Base-by-base conservation (phyloP, 2,888 invertebrate genomes). In the Marasmarcha lunaedactyla region DNA sequence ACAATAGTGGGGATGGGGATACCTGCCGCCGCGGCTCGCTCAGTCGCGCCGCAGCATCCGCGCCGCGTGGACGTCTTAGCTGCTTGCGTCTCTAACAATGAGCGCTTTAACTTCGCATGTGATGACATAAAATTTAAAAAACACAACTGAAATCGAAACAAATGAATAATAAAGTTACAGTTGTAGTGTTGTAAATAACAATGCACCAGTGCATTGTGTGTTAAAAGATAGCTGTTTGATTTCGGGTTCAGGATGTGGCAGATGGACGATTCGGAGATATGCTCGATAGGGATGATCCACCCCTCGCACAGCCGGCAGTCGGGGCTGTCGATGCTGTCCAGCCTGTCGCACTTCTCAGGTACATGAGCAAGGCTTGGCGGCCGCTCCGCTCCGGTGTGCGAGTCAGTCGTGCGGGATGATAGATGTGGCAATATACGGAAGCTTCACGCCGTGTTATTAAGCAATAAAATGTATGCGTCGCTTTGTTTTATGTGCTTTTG, bases 271-370 rank as follows among this genome's bases (percentile, higher is more conserved):
- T 86, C 88, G 46, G 92, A 92, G 85, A 93, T 93, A 70, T 93
- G 89, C 72, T 92, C 93, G 57, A 93, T 93, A 70, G 93, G 92
- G 68, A 93, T 93, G 93, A 90, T 76, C 50, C 87, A 88, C 55
- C 88, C 88, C 33, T 87, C 88, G 36, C 84, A 86, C 67, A 88
- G 87, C 67, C 81, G 87, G 64, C 90, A 91, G 59, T 92, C 92
- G 60, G 92, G 92, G 84, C 85, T 79, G 15, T 79, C 78, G n/a
- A 64, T 77, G 57, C 56, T 79, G 50, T 78, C 79, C 12, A 74
- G 76, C 46, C 66, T 78, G 45, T 74, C 79, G 34, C 74, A 76
- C 46, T 77, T 79, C 49, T 74, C 79, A 79, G 79, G 79, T 79
- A 67, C 11, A 30, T 20, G 20, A 20, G 4, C 4, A 3, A 20